phyloP scores from a whole-genome alignment of 2,113 vertebrate genomes.

The Isichthys henryi region DNA sequence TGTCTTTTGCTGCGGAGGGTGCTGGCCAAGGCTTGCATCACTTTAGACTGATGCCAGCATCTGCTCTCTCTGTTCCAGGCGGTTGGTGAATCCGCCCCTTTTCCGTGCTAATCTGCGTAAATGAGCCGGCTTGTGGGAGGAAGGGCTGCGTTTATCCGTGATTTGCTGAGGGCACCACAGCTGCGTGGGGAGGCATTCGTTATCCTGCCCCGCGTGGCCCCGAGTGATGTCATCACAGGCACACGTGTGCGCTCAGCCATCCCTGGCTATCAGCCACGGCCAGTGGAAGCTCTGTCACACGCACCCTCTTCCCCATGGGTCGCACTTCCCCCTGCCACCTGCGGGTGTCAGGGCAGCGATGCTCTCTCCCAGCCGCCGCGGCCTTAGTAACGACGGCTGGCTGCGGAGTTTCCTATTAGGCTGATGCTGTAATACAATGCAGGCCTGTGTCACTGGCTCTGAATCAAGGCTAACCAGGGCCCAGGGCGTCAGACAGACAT shows the following conservation, averaged over 20 bases:
- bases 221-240: background rate
- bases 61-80: conserved; percentile 46
- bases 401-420: background rate
- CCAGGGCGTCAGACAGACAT: background rate
- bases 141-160: background rate
- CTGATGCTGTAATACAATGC: background rate
- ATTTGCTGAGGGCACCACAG: background rate
- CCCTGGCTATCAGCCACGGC: background rate
- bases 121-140: background rate
- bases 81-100: conserved; percentile 32
- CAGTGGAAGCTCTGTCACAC: background rate
- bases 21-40: background rate
- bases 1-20: conserved; percentile 44
- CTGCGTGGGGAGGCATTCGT: background rate
- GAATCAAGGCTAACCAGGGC: background rate
- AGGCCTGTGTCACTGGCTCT: background rate
- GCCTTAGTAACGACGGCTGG: background rate
- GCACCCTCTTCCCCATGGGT: background rate
- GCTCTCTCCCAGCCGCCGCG: background rate
- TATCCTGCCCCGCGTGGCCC: background rate
- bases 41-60: conserved; percentile 49
- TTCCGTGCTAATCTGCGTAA: conserved; percentile 21
- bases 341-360: background rate
- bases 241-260: background rate
- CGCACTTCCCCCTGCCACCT: background rate